phyloP scores from a whole-genome alignment of 2,113 vertebrate genomes.

The Pelvicachromis taeniatus region DNA sequence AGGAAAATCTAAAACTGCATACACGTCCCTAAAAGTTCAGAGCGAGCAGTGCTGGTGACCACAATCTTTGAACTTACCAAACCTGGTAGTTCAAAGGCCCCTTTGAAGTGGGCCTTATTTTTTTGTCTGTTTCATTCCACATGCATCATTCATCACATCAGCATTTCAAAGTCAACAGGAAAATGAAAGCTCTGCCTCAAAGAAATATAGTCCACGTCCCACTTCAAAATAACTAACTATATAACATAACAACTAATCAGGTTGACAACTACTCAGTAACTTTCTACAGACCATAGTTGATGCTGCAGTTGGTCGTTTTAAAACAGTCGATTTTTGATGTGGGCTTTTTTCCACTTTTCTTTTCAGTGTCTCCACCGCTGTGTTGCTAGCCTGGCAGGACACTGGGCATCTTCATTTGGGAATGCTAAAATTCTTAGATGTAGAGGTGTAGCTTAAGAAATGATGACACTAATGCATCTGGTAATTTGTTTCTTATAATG shows the following conservation, averaged over 20 bases:
- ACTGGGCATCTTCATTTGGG: background rate
- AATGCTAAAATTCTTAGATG: background rate
- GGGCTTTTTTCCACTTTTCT: background rate
- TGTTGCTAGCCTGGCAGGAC: background rate
- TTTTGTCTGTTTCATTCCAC: background rate
- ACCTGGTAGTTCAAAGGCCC: background rate
- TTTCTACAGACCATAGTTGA: background rate
- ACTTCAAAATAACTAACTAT: background rate
- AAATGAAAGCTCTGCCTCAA: background rate
- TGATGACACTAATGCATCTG: background rate
- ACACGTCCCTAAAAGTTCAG: background rate
- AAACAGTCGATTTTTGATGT: background rate
- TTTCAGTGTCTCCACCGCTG: background rate
- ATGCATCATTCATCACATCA: background rate
- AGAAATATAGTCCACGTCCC: background rate
- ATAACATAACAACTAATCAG: background rate
- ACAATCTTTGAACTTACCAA: background rate
- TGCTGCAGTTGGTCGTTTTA: fast-evolving
- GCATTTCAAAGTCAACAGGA: background rate
- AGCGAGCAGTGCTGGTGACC: background rate
- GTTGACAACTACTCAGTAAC: too few species aligned
- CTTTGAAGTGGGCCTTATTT: background rate
- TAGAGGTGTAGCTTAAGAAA: background rate
- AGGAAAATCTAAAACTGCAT: background rate
- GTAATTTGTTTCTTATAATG: fast-evolving